A percentile compares a stretch with the other conserved stretches of the same genome.
Evolutionary conservation across 2,888 invertebrate species (phyloP).

Genomic region (Dysmachus trigonus): DNA sequence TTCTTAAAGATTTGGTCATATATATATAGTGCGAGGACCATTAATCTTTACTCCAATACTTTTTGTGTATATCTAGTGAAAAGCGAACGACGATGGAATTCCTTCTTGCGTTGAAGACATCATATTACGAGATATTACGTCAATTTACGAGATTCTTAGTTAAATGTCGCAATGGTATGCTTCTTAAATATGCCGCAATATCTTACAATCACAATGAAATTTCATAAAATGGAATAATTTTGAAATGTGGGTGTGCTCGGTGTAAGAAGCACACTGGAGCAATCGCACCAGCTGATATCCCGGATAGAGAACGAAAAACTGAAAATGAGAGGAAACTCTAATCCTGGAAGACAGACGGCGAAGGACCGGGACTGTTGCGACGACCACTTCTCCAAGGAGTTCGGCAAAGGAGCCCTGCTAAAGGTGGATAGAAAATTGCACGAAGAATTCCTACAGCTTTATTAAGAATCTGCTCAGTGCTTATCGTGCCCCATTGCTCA

Average conservation of each 20-base stretch:
- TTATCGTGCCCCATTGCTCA: not conserved
- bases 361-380: not conserved
- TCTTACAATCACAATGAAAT: not conserved
- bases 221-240: not conserved
- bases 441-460: not conserved
- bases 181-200: not conserved
- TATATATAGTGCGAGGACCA: too few relatives aligned
- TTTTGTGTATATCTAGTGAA: not conserved
- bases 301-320: not conserved
- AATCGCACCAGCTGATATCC: not conserved
- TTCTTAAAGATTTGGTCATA: too few relatives aligned
- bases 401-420: not conserved
- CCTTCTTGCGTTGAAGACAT: not conserved
- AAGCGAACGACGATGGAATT: too few relatives aligned
- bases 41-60: too few relatives aligned
- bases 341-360: not conserved
- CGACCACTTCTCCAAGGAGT: not conserved
- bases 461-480: not conserved
- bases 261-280: not conserved
- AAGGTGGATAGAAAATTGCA: not conserved
- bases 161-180: not conserved
- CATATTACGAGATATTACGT: too few relatives aligned
- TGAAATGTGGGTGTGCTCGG: not conserved
- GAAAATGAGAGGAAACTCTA: not conserved
- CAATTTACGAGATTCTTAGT: not conserved